Conservation (phyloP, 2,888 invertebrate species). For the Anarsia innoxiella region DNA sequence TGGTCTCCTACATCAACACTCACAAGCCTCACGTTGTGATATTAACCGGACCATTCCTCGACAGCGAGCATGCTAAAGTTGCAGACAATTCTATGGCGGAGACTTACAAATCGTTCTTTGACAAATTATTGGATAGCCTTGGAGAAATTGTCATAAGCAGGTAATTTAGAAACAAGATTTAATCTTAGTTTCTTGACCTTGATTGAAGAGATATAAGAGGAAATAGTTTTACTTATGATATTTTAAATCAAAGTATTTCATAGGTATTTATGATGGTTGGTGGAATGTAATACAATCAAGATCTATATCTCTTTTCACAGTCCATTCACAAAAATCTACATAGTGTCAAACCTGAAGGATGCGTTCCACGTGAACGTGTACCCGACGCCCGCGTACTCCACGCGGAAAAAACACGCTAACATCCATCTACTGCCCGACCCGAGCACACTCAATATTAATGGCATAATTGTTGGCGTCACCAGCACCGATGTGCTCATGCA, state of each 20-base stretch:
- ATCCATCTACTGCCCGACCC: slow-evolving; percentile 87
- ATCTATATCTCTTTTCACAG: too few relatives aligned
- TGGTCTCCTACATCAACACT: slow-evolving; percentile 79
- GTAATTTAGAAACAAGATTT: too few relatives aligned
- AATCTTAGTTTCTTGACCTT: too few relatives aligned
- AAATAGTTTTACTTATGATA: too few relatives aligned
- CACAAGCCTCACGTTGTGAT: slow-evolving; percentile 87
- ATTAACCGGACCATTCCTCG: slow-evolving; percentile 90
- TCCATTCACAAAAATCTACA: slow-evolving; percentile 79
- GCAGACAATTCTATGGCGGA: slow-evolving; percentile 77
- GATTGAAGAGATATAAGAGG: too few relatives aligned
- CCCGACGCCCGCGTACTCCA: slow-evolving; percentile 86
- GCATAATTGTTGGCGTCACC: slow-evolving; percentile 85
- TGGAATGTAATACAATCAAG: too few relatives aligned
- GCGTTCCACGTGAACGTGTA: slow-evolving; percentile 86
- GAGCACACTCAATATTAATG: slow-evolving; percentile 83
- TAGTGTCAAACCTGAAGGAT: slow-evolving; percentile 86
- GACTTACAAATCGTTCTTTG: slow-evolving; percentile 84
- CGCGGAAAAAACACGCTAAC: slow-evolving; percentile 74
- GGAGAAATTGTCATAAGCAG: slow-evolving; percentile 71
- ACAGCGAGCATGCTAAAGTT: slow-evolving; percentile 79
- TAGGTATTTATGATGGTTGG: too few relatives aligned
- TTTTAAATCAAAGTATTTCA: too few relatives aligned
- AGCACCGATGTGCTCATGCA: slow-evolving; percentile 90
- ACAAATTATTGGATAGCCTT: slow-evolving; percentile 79